Base-by-base conservation (phyloP, 2,888 invertebrate species). In the Drosophila greeni region DNA sequence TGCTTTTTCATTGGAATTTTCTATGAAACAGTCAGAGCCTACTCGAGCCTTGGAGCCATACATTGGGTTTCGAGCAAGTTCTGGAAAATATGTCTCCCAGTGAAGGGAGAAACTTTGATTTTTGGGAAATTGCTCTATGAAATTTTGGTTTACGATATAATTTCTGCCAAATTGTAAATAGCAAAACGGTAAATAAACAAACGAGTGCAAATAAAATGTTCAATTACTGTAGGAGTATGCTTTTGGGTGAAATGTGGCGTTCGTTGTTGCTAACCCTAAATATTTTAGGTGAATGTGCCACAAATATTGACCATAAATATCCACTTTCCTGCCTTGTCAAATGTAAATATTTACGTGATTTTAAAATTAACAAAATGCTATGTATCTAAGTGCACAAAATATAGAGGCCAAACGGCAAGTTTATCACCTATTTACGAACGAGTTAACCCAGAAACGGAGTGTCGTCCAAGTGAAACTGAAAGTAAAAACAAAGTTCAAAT, bases 11-110 rank as follows among this genome's bases (percentile, higher is more conserved):
- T n/a, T n/a, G n/a, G n/a, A n/a, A n/a, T 59, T 51, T 58, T 52
- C 8, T 59, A 24, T 39, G 66, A 57, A 57, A 52, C 45, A 20
- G 11, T 54, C 37, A 36, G 24, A 51, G 77, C 77, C 73, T 73
- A 66, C 80, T 73, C 23, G 16, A 33, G 24, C 26, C 9, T 16
- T 6, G 16, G 6, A 42, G 37, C 5, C 11, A 12, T 12, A 34
- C 11, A 49, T 20, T 31, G 24, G 5, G 3, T 11, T 16, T 26
- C 11, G 16, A 16, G 11, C 9, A 43, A n/a, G 23, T 18, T 9
- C 5, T 37, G 9, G 1, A 2, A 36, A 36, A 11, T 1, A 9
- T 14, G 8, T 36, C 14, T 16, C 3, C 5, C 9, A 23, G 5
- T 5, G 12, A 39, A 14, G 18, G 9, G 1, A 33, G 26, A 3